phyloP scores from a whole-genome alignment of 64 coral and sea anemone species.

The Dendrophyllia cribrosa region DNA sequence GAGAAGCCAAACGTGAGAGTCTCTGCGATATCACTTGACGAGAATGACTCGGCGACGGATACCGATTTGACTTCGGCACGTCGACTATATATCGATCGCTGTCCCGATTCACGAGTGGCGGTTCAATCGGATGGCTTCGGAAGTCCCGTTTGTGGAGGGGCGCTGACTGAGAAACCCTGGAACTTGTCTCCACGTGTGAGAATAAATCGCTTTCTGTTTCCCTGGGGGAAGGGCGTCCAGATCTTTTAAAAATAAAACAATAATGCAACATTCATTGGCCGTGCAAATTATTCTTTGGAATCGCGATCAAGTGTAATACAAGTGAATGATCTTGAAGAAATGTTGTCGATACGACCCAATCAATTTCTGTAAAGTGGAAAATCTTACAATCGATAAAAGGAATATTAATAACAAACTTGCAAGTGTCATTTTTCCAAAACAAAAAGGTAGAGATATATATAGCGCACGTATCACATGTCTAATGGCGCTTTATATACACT shows the following conservation, averaged over 20 bases:
- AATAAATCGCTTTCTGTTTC: slow-evolving; percentile 33
- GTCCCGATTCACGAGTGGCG: slow-evolving; percentile 57
- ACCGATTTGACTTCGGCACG: slow-evolving; percentile 75
- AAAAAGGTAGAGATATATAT: no score
- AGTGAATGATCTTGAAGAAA: no score
- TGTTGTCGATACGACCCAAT: no score
- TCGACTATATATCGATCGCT: slow-evolving; percentile 67
- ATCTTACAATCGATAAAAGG: no score
- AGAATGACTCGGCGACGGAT: slow-evolving; percentile 82
- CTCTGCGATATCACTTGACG: slow-evolving; percentile 66
- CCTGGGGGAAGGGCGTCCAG: slow-evolving; percentile 15
- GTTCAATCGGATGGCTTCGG: slow-evolving; percentile 60
- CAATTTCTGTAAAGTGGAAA: no score
- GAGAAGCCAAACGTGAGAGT: slow-evolving; percentile 59
- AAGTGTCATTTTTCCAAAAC: no score
- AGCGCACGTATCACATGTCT: no score
- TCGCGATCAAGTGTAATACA: no score
- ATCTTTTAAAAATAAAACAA: background rate
- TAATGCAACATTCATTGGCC: background rate
- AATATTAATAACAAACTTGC: no score
- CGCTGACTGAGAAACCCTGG: slow-evolving; percentile 56
- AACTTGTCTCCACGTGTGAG: background rate
- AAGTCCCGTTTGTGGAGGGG: slow-evolving; percentile 46
- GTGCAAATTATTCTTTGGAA: no score
- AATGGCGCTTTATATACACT: no score